Percentiles rank a stretch among this genome's conserved stretches.
These are phyloP conservation scores for Hoplodrina ambigua DNA, from an alignment of 2,888 invertebrate genomes.

Conservation along the genomic window DNA sequence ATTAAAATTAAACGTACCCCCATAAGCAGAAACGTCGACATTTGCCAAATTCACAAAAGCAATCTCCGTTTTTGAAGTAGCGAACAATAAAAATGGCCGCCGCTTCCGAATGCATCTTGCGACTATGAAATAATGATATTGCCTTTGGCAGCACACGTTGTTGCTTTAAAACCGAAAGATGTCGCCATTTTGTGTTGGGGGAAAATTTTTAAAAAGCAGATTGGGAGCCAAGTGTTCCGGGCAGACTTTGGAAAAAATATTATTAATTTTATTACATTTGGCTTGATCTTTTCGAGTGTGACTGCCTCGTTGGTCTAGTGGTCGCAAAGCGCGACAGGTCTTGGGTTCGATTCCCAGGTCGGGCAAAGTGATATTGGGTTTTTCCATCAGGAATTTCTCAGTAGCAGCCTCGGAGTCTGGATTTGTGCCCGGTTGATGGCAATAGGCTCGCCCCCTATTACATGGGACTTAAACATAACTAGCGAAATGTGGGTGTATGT, in stretches of 20 bases:
- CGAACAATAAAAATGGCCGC: constrained; percentile 78
- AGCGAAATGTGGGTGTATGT: too few relatives aligned
- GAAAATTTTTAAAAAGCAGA: constrained; percentile 69
- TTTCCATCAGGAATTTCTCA: too few relatives aligned
- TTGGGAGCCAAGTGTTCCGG: constrained; percentile 71
- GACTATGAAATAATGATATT: constrained; percentile 84
- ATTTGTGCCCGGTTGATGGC: too few relatives aligned
- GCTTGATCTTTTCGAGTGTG: constrained; percentile 33
- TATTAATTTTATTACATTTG: constrained; percentile 55
- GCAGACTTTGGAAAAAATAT: constrained; percentile 53
- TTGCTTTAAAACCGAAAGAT: constrained; percentile 68
- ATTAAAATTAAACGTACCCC: constrained; percentile 52
- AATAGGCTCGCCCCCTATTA: too few relatives aligned
- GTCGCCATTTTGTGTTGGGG: constrained; percentile 64
- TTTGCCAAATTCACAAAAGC: constrained; percentile 65
- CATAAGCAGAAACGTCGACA: constrained; percentile 50
- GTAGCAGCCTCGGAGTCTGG: too few relatives aligned
- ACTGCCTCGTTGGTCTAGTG: too few relatives aligned
- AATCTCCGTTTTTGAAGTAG: constrained; percentile 69
- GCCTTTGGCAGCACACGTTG: constrained; percentile 79
- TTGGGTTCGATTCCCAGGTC: too few relatives aligned
- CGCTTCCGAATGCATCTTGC: constrained; percentile 77
- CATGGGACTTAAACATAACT: too few relatives aligned
- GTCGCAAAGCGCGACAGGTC: too few relatives aligned
- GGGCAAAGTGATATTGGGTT: too few relatives aligned